Percentiles rank a stretch among this genome's conserved stretches.
Conservation (phyloP, 2,113 vertebrate species). For the Plecotus auritus region DNA sequence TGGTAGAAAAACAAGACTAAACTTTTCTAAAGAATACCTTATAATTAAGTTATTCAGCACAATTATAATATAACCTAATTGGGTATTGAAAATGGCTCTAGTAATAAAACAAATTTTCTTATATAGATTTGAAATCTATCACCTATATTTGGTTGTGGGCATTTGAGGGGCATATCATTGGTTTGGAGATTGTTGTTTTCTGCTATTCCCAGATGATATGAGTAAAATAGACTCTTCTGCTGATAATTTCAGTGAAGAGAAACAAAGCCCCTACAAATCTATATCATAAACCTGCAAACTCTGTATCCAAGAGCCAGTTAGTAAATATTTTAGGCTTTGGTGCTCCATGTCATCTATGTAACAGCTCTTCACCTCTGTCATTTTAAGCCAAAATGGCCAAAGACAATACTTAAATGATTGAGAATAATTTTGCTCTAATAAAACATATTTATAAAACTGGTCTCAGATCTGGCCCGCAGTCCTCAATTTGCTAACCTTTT, state of each 20-base stretch:
- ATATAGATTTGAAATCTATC: not conserved
- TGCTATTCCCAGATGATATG: not conserved
- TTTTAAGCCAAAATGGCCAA: not conserved
- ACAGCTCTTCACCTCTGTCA: not conserved
- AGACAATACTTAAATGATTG: not conserved
- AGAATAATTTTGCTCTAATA: not conserved
- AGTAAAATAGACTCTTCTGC: not conserved
- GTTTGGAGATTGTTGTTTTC: not conserved
- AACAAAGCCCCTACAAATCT: not conserved
- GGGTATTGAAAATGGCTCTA: not conserved
- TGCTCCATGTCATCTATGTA: not conserved
- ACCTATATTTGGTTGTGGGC: not conserved
- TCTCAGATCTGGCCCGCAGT: not conserved
- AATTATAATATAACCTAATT: not conserved
- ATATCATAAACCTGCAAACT: not conserved
- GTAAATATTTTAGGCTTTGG: not conserved
- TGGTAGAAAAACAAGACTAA: not conserved
- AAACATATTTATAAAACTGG: not conserved
- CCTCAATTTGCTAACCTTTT: not conserved
- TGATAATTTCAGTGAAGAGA: not conserved
- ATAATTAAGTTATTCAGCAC: not conserved
- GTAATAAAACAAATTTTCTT: not conserved
- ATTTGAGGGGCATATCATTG: not conserved
- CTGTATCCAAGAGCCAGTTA: not conserved
- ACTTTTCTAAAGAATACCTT: not conserved